Base-by-base conservation (phyloP, 2,797 vertebrate genomes). In the Halcyon smyrnensis region DNA sequence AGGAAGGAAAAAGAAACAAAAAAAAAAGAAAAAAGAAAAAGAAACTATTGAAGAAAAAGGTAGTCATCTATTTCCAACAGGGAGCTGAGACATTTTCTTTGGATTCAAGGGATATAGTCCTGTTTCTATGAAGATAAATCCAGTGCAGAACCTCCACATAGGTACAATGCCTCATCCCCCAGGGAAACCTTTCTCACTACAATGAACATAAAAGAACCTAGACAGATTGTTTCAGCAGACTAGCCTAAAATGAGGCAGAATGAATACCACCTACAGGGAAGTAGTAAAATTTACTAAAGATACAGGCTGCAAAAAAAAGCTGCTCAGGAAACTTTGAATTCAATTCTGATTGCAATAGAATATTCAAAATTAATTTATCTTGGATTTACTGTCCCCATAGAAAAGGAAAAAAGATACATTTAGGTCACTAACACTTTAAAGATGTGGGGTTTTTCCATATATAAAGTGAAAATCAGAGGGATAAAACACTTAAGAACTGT, bases 211-310 rank as follows among this genome's bases (percentile, higher is more conserved):
- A 90, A 63, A 73, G 32, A 89, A 74, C 71, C 92, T 84, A 89
- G 84, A 93, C 57, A 81, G 84, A 82, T 54, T 83, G 54, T 87
- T 92, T 91, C 91, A 84, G 39, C 28, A 92, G 48, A 89, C 23
- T 64, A 59, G 56, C 24, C 71, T 80, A 93, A 92, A 92, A 80
- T 57, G 37, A 89, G 56, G 64, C 64, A 92, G 82, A 91, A 91
- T 74, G 37, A 89, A 83, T 77, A 53, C 30, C 56, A 2, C 46
- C 68, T 64, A 83, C 39, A 50, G 71, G 60, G 57, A 80, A 77
- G 84, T 51, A 59, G 36, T 81, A 67, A 73, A 95, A 92, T 93
- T 82, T 86, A 32, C 34, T 71, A 34, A 87, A 94, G 39, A 78
- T 23, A 63, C 27, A 84, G 30, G n/a, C 59, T 82, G 78, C 2